phyloP scores from a whole-genome alignment of 2,888 invertebrate species.

The Stomorhina lunata region DNA sequence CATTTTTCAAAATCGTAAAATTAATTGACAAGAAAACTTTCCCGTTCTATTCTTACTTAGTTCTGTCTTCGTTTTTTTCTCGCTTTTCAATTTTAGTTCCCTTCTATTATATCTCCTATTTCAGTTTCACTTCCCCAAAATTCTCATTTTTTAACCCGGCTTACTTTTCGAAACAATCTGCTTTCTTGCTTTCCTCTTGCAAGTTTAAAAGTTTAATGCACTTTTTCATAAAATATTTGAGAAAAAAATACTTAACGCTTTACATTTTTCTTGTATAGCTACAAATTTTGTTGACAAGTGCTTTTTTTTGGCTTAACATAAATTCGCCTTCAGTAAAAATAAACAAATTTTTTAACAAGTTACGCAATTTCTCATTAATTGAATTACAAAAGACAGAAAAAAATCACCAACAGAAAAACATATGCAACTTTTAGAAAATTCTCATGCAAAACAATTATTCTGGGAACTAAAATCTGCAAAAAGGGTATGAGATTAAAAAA shows the following conservation, averaged over 20 bases:
- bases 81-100: too few relatives aligned
- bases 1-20: too few relatives aligned
- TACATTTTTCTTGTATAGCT: not conserved
- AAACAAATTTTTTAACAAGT: not conserved
- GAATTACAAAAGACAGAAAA: conserved; percentile 9
- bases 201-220: too few relatives aligned
- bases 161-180: too few relatives aligned
- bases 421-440: not conserved
- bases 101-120: too few relatives aligned
- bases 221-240: too few relatives aligned
- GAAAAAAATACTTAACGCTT: not conserved
- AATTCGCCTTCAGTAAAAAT: not conserved
- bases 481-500: not conserved
- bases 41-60: too few relatives aligned
- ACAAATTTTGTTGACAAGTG: not conserved
- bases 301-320: not conserved
- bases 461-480: not conserved
- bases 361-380: conserved; percentile 23
- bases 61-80: too few relatives aligned
- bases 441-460: not conserved
- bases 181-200: too few relatives aligned
- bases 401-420: not conserved
- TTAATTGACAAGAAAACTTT: too few relatives aligned
- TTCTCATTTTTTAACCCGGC: too few relatives aligned
- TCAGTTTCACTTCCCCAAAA: too few relatives aligned